Conservation (phyloP, 1,140 invertebrate genomes). For the Mycetomoellerius zeteki region DNA sequence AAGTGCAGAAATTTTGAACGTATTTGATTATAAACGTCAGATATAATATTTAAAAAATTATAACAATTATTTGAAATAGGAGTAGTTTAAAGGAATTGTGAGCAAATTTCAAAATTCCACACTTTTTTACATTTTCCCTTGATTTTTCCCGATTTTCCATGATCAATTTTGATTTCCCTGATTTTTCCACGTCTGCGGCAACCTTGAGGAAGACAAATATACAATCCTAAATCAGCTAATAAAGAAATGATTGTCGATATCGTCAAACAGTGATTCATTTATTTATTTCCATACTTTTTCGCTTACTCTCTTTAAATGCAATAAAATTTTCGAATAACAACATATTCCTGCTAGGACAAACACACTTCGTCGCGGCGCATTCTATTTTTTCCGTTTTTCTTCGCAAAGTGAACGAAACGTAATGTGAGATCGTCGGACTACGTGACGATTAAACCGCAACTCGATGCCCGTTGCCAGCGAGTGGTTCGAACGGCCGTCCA, state of each 20-base stretch:
- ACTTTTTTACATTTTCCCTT: too few relatives aligned
- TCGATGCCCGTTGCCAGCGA: slow-evolving; percentile 63
- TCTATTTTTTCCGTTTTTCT: slow-evolving; percentile 6
- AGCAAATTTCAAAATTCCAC: too few relatives aligned
- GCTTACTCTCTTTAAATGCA: slow-evolving; percentile 22
- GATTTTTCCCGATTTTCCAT: too few relatives aligned
- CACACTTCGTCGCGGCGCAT: slow-evolving; percentile 14
- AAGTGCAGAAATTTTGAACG: too few relatives aligned
- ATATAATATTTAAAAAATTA: too few relatives aligned
- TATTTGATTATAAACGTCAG: too few relatives aligned
- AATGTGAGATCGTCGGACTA: slow-evolving; percentile 48
- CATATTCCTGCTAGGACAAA: slow-evolving; percentile 10
- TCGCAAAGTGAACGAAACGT: slow-evolving; percentile 41
- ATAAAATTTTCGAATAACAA: slow-evolving; percentile 32
- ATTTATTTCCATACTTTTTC: slow-evolving; percentile 25
- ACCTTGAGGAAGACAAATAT: too few relatives aligned
- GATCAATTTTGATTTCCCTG: too few relatives aligned
- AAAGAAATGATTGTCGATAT: not conserved
- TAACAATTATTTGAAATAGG: too few relatives aligned
- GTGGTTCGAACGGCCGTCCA: slow-evolving; percentile 53
- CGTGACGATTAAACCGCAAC: slow-evolving; percentile 67
- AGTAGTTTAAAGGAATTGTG: too few relatives aligned
- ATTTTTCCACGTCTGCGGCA: too few relatives aligned
- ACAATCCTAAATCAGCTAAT: not conserved
- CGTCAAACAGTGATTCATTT: not conserved